phyloP scores from a whole-genome alignment of 1,140 invertebrate genomes.

The roundworm (Caenorhabditis elegans) region DNA sequence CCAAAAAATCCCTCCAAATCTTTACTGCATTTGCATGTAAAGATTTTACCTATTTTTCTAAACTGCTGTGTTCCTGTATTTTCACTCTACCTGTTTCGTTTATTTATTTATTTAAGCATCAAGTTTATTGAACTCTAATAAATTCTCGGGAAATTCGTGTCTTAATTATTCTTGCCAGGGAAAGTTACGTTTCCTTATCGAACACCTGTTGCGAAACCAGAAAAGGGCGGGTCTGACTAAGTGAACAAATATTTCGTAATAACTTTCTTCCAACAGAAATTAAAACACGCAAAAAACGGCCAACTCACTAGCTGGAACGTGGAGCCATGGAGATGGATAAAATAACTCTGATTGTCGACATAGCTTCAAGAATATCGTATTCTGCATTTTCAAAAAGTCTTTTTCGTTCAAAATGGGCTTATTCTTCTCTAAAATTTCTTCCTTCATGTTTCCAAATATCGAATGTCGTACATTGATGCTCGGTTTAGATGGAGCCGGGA shows the following conservation, averaged over 20 bases:
- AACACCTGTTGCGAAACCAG: conserved; percentile 22
- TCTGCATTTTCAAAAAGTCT: neutral
- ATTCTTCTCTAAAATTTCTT: conserved; percentile 74
- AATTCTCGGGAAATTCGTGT: neutral
- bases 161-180: no score
- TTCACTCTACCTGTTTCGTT: neutral
- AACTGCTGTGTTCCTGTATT: neutral
- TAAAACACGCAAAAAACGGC: neutral
- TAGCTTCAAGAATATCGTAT: neutral
- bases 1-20: neutral
- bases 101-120: conserved; percentile 5
- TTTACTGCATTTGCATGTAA: conserved; percentile 17
- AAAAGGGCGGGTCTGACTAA: neutral
- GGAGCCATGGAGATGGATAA: neutral
- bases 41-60: neutral
- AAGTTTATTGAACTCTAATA: neutral
- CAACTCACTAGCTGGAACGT: conserved; percentile 16
- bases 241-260: neutral
- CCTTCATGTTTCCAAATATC: conserved; percentile 87
- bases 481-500: conserved; percentile 91
- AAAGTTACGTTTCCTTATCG: no score
- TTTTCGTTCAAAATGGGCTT: conserved; percentile 69
- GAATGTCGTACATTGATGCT: conserved; percentile 98
- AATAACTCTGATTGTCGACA: neutral
- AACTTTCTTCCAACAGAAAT: neutral